Conservation (phyloP, 64 coral and sea anemone genomes). For the Pocillopora damicornis region DNA sequence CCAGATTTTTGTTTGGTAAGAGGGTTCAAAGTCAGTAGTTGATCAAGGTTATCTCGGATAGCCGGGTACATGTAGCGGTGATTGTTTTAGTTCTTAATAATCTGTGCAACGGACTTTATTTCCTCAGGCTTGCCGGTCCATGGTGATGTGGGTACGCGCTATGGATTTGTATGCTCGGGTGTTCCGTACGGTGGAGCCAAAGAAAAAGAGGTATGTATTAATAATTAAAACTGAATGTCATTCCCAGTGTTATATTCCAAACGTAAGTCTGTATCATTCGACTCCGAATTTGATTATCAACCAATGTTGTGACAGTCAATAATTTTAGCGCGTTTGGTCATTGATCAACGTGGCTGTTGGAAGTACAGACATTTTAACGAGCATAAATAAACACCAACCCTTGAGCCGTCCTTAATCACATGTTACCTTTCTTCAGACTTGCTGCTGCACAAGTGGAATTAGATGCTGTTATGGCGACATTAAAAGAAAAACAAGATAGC, state of each 20-base stretch:
- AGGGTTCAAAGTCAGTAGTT: too few species aligned
- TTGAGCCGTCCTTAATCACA: too few species aligned
- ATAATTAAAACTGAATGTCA: neutral
- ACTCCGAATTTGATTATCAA: too few species aligned
- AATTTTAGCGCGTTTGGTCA: too few species aligned
- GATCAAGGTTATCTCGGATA: too few species aligned
- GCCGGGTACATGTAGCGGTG: neutral
- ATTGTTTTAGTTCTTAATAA: neutral
- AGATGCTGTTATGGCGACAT: conserved; percentile 91
- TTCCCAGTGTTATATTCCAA: too few species aligned
- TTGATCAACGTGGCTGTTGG: too few species aligned
- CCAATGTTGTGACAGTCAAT: too few species aligned
- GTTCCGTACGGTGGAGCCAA: conserved; percentile 87
- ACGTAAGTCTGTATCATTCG: too few species aligned
- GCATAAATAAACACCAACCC: too few species aligned
- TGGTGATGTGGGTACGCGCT: conserved; percentile 99
- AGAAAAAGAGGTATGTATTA: conserved; percentile 56
- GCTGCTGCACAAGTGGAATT: conserved; percentile 81
- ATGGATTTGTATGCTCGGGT: conserved; percentile 94
- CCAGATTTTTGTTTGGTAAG: too few species aligned
- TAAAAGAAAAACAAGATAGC: conserved; percentile 90
- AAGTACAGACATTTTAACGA: too few species aligned
- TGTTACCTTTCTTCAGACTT: conserved; percentile 45
- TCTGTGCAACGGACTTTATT: neutral
- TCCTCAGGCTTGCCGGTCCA: conserved; percentile 82